These are phyloP conservation scores for Calephelis perditalis DNA, from an alignment of 2,888 invertebrate species.

Conservation along the genomic window DNA sequence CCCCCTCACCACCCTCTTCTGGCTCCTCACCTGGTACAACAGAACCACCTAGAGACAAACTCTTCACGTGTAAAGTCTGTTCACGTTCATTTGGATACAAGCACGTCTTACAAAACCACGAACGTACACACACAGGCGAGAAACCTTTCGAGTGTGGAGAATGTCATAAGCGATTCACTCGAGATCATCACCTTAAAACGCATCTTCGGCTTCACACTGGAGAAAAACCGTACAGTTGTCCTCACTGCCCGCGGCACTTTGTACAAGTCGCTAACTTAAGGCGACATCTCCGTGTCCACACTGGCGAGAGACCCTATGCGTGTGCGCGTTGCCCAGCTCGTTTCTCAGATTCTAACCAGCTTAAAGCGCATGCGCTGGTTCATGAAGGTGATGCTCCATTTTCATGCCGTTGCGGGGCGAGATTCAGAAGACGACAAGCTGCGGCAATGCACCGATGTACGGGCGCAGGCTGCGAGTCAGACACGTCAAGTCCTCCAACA, in stretches of 20 bases:
- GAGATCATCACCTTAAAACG: conserved; percentile 95
- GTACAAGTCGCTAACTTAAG: conserved; percentile 95
- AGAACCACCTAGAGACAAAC: conserved; percentile 83
- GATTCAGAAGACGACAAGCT: conserved; percentile 92
- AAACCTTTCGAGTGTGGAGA: conserved; percentile 95
- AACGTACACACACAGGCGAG: conserved; percentile 95
- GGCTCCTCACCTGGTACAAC: conserved; percentile 71
- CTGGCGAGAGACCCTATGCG: conserved; percentile 93
- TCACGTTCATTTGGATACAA: conserved; percentile 95
- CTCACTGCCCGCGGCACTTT: conserved; percentile 94
- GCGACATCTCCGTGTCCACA: conserved; percentile 93
- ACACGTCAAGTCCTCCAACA: conserved; percentile 67
- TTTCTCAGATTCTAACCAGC: conserved; percentile 94
- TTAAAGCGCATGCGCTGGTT: conserved; percentile 92
- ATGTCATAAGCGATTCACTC: conserved; percentile 94
- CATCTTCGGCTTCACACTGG: conserved; percentile 95
- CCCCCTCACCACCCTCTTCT: conserved; percentile 64
- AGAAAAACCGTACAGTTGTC: conserved; percentile 95
- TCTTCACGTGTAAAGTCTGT: conserved; percentile 93
- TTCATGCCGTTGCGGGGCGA: conserved; percentile 87
- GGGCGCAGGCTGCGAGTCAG: conserved; percentile 57
- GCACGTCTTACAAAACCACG: conserved; percentile 95
- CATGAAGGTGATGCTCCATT: conserved; percentile 95
- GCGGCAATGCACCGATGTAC: conserved; percentile 91
- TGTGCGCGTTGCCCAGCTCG: conserved; percentile 91